These are phyloP conservation scores for Abramis brama DNA, from an alignment of 2,113 vertebrate species.

Conservation along the genomic window DNA sequence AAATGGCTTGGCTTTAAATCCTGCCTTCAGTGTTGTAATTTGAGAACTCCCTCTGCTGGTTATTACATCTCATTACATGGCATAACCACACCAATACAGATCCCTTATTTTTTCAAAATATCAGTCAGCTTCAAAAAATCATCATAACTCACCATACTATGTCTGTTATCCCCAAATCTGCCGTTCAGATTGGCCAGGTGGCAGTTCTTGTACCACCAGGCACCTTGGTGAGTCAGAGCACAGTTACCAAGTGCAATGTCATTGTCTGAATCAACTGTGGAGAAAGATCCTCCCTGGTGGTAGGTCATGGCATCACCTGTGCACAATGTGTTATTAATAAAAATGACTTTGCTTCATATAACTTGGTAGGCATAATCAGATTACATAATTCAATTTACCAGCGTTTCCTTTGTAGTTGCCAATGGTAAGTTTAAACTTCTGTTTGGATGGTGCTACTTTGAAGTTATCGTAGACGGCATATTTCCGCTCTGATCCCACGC, in stretches of 20 bases:
- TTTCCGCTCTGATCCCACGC: slow-evolving; percentile 72
- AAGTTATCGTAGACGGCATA: slow-evolving; percentile 84
- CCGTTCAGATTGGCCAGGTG: slow-evolving; percentile 87
- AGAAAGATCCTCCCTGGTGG: slow-evolving; percentile 85
- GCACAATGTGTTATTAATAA: slow-evolving; percentile 22
- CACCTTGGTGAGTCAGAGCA: slow-evolving; percentile 81
- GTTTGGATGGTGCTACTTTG: slow-evolving; percentile 78
- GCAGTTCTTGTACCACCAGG: slow-evolving; percentile 92
- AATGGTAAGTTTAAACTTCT: slow-evolving; percentile 81
- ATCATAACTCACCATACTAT: slow-evolving; percentile 81
- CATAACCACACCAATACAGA: neutral
- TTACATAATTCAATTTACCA: slow-evolving; percentile 68
- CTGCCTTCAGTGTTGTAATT: neutral
- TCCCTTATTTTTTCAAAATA: neutral
- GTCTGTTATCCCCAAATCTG: slow-evolving; percentile 81
- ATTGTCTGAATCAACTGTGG: slow-evolving; percentile 84
- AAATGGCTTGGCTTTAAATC: neutral
- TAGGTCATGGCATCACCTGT: slow-evolving; percentile 88
- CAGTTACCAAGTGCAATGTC: slow-evolving; percentile 89
- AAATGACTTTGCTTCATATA: neutral
- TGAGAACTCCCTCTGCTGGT: slow-evolving; percentile 27
- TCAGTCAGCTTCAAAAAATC: neutral
- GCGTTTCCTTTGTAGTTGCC: slow-evolving; percentile 86
- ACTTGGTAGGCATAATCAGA: neutral
- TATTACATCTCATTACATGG: neutral